These are phyloP conservation scores for Turritopsis dohrnii DNA, from an alignment of 30 jellyfish, hydroid and myxozoan genomes.

Conservation along the genomic window DNA sequence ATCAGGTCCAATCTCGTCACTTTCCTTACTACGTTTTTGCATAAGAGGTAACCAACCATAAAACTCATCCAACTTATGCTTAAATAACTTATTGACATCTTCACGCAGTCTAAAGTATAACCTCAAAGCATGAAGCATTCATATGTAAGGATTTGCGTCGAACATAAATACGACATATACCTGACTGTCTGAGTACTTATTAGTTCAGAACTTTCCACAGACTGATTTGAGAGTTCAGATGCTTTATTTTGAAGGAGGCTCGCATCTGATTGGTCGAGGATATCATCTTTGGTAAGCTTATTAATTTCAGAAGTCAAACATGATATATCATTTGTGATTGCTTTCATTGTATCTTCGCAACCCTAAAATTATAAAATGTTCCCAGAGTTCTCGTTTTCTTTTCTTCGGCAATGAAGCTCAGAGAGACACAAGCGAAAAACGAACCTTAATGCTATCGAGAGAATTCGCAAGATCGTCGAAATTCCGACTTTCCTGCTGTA, in stretches of 20 bases:
- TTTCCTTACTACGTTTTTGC: constrained; percentile 54
- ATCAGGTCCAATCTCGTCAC: constrained; percentile 75
- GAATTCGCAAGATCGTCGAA: constrained; percentile 9
- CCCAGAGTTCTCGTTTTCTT: background rate
- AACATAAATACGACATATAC: background rate
- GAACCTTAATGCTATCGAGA: constrained; percentile 1
- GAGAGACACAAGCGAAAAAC: too few relatives aligned
- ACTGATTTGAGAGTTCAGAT: background rate
- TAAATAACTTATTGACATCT: constrained; percentile 27
- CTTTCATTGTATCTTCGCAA: background rate
- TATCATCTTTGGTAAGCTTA: background rate
- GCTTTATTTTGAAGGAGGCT: background rate
- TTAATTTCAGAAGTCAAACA: background rate
- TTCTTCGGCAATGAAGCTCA: too few relatives aligned
- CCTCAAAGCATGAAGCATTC: background rate
- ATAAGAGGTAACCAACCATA: constrained; percentile 65
- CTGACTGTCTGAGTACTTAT: background rate
- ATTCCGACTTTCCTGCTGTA: background rate
- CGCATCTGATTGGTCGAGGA: background rate
- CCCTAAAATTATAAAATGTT: background rate
- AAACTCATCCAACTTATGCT: constrained; percentile 42
- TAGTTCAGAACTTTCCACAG: background rate
- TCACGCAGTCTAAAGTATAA: constrained; percentile 30
- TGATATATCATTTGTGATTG: background rate
- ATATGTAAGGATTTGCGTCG: too few relatives aligned